Evolutionary conservation across 2,113 vertebrate genomes (phyloP).

Genomic region (Gallinago jamesoni): DNA sequence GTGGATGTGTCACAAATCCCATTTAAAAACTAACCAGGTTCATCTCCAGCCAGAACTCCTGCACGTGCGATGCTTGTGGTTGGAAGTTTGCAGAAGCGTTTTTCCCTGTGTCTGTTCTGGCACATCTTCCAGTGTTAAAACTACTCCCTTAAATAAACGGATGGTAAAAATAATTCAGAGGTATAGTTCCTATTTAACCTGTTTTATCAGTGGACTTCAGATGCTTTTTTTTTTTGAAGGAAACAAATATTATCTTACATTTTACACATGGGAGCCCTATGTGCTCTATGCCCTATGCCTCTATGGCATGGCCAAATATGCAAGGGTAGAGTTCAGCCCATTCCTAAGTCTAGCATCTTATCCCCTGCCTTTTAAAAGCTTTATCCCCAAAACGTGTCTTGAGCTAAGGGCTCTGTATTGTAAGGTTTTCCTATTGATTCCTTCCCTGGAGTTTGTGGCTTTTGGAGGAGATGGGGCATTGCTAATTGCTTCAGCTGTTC

Average conservation of each 20-base stretch:
- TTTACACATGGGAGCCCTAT: rapidly evolving
- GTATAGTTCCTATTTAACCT: not conserved
- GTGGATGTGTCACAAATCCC: not conserved
- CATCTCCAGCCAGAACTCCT: not conserved
- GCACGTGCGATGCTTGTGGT: rapidly evolving
- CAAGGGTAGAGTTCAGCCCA: not conserved
- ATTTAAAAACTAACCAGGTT: not conserved
- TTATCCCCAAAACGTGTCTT: not conserved
- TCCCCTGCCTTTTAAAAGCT: not conserved
- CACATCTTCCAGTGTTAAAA: not conserved
- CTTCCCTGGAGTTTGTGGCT: not conserved
- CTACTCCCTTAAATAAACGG: not conserved
- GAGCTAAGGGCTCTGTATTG: conserved; percentile 10
- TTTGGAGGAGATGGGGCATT: conserved; percentile 23
- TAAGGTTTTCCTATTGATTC: conserved; percentile 18
- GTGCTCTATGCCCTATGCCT: not conserved
- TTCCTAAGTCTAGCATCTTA: not conserved
- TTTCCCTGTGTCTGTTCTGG: not conserved
- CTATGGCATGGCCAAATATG: rapidly evolving
- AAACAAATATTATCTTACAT: not conserved
- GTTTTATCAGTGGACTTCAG: not conserved
- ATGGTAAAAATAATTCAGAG: not conserved
- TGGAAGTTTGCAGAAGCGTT: not conserved
- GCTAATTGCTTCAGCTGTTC: conserved; percentile 40
- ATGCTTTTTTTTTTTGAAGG: not conserved